Evolutionary conservation across 2,888 invertebrate species (phyloP).

Genomic region (Idaea aversata): DNA sequence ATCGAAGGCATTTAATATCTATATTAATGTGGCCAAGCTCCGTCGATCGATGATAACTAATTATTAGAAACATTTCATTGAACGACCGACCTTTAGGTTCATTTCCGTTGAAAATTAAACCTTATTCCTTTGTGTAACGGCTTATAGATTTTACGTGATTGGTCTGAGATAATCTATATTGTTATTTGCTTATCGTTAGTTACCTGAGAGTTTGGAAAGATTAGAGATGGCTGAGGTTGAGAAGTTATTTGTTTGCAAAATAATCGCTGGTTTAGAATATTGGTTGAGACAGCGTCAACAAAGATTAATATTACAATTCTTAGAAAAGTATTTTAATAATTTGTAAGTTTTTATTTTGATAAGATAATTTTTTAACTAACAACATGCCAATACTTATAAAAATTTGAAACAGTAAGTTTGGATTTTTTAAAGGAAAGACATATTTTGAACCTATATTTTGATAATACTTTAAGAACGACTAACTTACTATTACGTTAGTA

Average conservation of each 20-base stretch:
- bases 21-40: constrained; percentile 71
- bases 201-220: constrained; percentile 41
- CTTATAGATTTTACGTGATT: constrained; percentile 32
- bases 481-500: too few relatives aligned
- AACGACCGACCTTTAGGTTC: constrained; percentile 52
- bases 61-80: constrained; percentile 75
- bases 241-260: constrained; percentile 29
- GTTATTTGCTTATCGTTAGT: constrained; percentile 71
- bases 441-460: too few relatives aligned
- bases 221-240: constrained; percentile 33
- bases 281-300: constrained; percentile 8
- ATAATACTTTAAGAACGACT: too few relatives aligned
- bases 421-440: background rate
- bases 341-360: background rate
- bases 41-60: constrained; percentile 77
- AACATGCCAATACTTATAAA: background rate
- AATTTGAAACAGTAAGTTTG: background rate
- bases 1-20: constrained; percentile 71
- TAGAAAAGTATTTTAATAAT: background rate
- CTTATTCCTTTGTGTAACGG: constrained; percentile 18
- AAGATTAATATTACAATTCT: constrained; percentile 2
- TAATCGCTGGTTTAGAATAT: constrained; percentile 16
- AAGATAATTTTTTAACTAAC: background rate
- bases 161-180: constrained; percentile 69
- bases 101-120: constrained; percentile 20